phyloP scores from a whole-genome alignment of 2,888 invertebrate genomes.

The Ennomos fuscantarius region DNA sequence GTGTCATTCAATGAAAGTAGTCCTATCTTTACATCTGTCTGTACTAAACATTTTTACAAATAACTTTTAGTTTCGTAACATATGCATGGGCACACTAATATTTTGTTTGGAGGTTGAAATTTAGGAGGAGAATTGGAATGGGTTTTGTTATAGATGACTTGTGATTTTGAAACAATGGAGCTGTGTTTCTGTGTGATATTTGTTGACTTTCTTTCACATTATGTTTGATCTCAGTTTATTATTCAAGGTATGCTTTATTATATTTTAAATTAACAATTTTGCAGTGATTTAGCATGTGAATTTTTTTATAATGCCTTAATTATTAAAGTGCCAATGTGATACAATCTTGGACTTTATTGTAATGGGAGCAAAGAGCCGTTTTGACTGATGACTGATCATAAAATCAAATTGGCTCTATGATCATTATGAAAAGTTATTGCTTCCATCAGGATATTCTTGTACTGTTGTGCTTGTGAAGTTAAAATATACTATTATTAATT shows the following conservation, averaged over 20 bases:
- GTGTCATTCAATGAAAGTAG: slow-evolving; percentile 27
- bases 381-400: slow-evolving; percentile 1
- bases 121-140: slow-evolving; percentile 9
- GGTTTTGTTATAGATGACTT: slow-evolving; percentile 18
- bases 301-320: background rate
- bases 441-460: too few species aligned
- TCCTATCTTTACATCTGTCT: background rate
- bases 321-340: background rate
- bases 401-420: slow-evolving; percentile 1
- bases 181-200: slow-evolving; percentile 1
- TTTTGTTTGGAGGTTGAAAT: background rate
- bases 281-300: slow-evolving; percentile 46
- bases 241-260: slow-evolving; percentile 39
- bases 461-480: background rate
- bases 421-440: background rate
- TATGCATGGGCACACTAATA: slow-evolving; percentile 4
- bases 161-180: slow-evolving; percentile 25
- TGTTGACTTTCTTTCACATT: slow-evolving; percentile 22
- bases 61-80: slow-evolving; percentile 13
- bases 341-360: slow-evolving; percentile 15
- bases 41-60: slow-evolving; percentile 16
- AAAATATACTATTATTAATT: too few species aligned
- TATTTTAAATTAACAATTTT: slow-evolving; percentile 52
- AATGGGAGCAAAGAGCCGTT: slow-evolving; percentile 5
- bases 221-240: slow-evolving; percentile 40